Conservation (phyloP, 2,888 invertebrate genomes). For the Ophion ventricosus region DNA sequence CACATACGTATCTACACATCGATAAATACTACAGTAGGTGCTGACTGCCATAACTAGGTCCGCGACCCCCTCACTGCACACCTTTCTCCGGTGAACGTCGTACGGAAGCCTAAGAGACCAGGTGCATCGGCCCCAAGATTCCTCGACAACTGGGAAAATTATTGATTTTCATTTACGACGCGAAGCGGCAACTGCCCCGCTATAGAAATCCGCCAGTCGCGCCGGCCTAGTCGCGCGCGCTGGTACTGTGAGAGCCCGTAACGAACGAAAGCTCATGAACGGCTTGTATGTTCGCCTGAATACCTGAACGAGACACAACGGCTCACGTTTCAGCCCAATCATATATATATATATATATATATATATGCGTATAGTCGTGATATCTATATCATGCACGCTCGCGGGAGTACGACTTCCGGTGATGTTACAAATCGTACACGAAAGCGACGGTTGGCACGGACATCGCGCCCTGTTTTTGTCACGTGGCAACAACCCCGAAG, state of each 20-base stretch:
- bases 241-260: background rate
- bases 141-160: conserved; percentile 74
- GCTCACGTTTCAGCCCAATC: conserved; percentile 21
- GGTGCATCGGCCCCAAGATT: conserved; percentile 75
- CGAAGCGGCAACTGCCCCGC: conserved; percentile 50
- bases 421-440: conserved; percentile 5
- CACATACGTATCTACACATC: background rate
- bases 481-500: conserved; percentile 57
- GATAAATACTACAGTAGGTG: conserved; percentile 1
- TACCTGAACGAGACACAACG: conserved; percentile 5
- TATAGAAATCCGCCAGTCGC: conserved; percentile 22
- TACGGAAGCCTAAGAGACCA: conserved; percentile 54
- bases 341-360: background rate
- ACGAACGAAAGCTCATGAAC: conserved; percentile 7
- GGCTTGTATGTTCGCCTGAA: background rate
- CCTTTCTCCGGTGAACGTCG: conserved; percentile 29
- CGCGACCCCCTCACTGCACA: conserved; percentile 42
- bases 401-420: background rate
- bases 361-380: background rate
- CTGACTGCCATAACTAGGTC: conserved; percentile 58
- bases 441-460: conserved; percentile 56
- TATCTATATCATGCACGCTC: background rate
- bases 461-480: conserved; percentile 60
- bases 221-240: background rate
- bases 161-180: conserved; percentile 78